These are phyloP conservation scores for Hipposideros larvatus DNA, from an alignment of 2,797 vertebrate genomes.

Conservation along the genomic window DNA sequence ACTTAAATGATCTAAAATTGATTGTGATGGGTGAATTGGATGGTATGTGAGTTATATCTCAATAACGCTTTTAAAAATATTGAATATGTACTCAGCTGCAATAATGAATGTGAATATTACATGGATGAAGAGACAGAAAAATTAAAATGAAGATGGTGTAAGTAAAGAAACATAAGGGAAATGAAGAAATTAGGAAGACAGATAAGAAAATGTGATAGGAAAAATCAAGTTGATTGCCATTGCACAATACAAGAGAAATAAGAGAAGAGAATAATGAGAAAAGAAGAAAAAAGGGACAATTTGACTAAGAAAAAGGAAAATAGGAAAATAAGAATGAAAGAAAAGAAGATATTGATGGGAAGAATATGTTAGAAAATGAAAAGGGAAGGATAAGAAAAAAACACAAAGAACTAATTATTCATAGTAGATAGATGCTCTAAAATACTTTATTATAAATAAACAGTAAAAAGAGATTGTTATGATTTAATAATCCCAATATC, in stretches of 20 bases:
- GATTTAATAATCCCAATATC: background rate
- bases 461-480: background rate
- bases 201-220: background rate
- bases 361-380: conserved; percentile 6
- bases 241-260: background rate
- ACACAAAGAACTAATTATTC: background rate
- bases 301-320: background rate
- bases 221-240: background rate
- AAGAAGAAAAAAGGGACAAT: background rate
- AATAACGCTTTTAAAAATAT: background rate
- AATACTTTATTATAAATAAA: background rate
- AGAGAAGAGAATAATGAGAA: background rate
- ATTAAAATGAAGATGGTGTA: background rate
- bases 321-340: background rate
- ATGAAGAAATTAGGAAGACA: background rate
- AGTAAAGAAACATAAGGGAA: conserved; percentile 34
- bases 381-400: background rate
- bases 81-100: background rate
- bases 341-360: background rate
- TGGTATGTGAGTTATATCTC: background rate
- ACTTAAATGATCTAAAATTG: conserved; percentile 2
- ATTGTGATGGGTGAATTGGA: background rate
- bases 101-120: background rate
- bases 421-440: background rate
- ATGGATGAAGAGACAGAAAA: conserved; percentile 9